Evolutionary conservation across 2,797 vertebrate genomes (phyloP).

Genomic region (Hafferia zeledoni): DNA sequence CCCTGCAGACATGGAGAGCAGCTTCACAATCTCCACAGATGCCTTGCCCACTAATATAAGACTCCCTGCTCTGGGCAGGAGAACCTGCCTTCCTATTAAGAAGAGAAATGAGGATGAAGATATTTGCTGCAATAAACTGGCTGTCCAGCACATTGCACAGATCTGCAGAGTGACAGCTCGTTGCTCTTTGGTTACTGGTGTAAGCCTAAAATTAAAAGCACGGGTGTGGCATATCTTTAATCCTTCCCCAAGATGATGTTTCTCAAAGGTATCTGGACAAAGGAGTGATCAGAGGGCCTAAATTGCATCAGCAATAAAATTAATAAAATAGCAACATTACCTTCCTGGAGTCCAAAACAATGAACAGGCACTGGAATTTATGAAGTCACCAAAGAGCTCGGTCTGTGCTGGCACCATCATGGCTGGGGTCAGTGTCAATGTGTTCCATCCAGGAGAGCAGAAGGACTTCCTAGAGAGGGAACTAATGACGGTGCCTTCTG

Average conservation of each 20-base stretch:
- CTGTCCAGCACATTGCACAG: neutral
- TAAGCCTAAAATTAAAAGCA: neutral
- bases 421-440: neutral
- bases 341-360: neutral
- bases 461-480: constrained; percentile 3
- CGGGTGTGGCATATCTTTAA: neutral
- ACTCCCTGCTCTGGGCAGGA: neutral
- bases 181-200: neutral
- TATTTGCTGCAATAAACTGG: neutral
- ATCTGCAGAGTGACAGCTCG: neutral
- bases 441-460: neutral
- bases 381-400: neutral
- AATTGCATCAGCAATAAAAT: neutral
- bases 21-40: neutral
- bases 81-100: neutral
- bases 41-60: neutral
- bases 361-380: neutral
- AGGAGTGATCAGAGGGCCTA: neutral
- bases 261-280: neutral
- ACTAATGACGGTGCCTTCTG: neutral
- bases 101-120: neutral
- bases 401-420: neutral
- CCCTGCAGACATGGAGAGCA: neutral
- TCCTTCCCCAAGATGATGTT: neutral
- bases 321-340: neutral